These are phyloP conservation scores for Metaphire vulgaris DNA, from an alignment of 1,140 invertebrate genomes.

Conservation along the genomic window DNA sequence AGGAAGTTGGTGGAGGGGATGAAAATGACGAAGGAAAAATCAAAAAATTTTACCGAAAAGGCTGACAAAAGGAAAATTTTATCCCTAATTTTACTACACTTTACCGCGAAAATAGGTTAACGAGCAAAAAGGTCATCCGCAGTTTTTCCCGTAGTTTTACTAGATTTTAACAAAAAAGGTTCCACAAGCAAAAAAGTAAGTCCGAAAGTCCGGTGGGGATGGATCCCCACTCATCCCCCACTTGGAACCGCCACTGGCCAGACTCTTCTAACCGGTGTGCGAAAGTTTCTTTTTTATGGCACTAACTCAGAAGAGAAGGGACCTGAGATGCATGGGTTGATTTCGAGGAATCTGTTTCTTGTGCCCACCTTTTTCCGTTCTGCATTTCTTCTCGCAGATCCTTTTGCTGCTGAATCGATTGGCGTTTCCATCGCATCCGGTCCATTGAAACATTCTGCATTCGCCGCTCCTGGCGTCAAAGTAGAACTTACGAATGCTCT, in stretches of 20 bases:
- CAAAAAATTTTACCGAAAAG: too few species aligned
- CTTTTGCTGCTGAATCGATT: constrained; percentile 41
- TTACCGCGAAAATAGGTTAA: too few species aligned
- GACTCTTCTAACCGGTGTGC: not conserved
- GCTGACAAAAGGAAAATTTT: too few species aligned
- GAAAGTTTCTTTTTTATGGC: not conserved
- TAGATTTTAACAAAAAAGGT: too few species aligned
- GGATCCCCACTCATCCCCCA: too few species aligned
- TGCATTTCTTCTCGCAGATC: constrained; percentile 32
- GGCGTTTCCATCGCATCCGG: constrained; percentile 47
- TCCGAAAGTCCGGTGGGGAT: too few species aligned
- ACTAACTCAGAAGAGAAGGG: not conserved
- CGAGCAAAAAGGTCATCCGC: too few species aligned
- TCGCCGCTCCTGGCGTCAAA: constrained; percentile 18
- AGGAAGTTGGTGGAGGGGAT: too few species aligned
- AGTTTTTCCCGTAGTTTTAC: too few species aligned
- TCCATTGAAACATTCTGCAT: constrained; percentile 36
- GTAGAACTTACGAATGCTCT: not conserved
- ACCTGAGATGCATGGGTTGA: not conserved
- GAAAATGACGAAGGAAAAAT: too few species aligned
- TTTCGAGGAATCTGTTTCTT: not conserved
- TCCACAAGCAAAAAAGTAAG: not conserved
- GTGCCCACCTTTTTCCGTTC: constrained; percentile 4
- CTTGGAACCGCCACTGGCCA: not conserved
- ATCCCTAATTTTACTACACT: too few species aligned